Evolutionary conservation across 2,888 invertebrate species (phyloP).

Genomic region (Pyrochroa serraticornis): DNA sequence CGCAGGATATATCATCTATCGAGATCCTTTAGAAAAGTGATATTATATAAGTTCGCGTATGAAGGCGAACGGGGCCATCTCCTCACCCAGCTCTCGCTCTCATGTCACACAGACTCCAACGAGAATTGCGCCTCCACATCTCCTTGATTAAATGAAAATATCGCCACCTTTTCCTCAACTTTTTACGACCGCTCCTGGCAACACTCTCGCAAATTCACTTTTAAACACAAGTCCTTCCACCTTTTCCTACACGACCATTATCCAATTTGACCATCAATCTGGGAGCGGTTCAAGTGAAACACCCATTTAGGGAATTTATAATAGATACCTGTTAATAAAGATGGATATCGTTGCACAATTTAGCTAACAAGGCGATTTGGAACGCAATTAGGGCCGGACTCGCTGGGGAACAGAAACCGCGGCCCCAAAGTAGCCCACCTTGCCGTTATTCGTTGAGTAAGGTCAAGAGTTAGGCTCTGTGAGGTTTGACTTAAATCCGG

Average conservation of each 20-base stretch:
- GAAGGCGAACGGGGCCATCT: conserved; percentile 24
- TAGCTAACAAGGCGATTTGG: background rate
- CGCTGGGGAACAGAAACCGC: background rate
- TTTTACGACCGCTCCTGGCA: background rate
- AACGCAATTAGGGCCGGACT: conserved; percentile 8
- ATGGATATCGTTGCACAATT: conserved; percentile 5
- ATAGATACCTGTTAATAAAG: conserved; percentile 19
- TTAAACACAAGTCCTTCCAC: conserved; percentile 1
- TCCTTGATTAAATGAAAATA: conserved; percentile 25
- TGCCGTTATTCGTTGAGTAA: no score
- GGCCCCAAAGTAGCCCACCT: no score
- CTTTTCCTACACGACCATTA: conserved; percentile 10
- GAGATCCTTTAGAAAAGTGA: conserved; percentile 51
- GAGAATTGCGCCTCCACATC: conserved; percentile 14
- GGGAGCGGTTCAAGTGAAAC: conserved; percentile 2
- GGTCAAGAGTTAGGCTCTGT: no score
- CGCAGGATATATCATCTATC: conserved; percentile 57
- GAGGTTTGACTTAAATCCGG: no score
- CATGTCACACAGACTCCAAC: conserved; percentile 10
- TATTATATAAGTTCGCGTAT: conserved; percentile 43
- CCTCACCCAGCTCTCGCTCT: conserved; percentile 6
- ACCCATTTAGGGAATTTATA: conserved; percentile 14
- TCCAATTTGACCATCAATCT: conserved; percentile 6
- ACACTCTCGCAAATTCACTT: background rate
- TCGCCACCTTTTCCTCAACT: conserved; percentile 1